Evolutionary conservation across 2,888 invertebrate species (phyloP).

Genomic region (Melanchra persicariae): DNA sequence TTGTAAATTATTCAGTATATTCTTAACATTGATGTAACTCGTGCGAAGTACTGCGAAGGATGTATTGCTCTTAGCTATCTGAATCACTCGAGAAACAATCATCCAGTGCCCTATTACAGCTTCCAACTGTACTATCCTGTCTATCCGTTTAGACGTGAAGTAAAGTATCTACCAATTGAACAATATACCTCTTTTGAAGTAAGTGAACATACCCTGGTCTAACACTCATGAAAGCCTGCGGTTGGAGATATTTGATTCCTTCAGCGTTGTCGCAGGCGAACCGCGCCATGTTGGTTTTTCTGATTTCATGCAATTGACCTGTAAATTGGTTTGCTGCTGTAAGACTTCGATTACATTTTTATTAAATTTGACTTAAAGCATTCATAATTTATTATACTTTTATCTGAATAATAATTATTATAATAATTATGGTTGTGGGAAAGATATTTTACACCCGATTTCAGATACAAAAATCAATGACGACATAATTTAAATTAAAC

Average conservation of each 20-base stretch:
- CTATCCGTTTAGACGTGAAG: not conserved
- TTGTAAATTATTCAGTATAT: too few relatives aligned
- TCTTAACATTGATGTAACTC: not conserved
- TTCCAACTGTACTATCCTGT: too few relatives aligned
- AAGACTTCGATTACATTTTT: not conserved
- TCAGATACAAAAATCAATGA: too few relatives aligned
- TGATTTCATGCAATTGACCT: constrained; percentile 81
- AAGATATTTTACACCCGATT: too few relatives aligned
- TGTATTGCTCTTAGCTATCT: not conserved
- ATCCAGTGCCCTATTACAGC: not conserved
- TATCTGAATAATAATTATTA: too few relatives aligned
- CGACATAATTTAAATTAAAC: too few relatives aligned
- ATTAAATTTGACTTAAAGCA: not conserved
- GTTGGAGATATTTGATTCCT: constrained; percentile 82
- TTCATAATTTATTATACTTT: too few relatives aligned
- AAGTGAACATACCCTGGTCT: constrained; percentile 55
- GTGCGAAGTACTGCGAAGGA: not conserved
- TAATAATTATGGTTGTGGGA: too few relatives aligned
- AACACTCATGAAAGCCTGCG: constrained; percentile 77
- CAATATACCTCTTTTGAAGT: not conserved
- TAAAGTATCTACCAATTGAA: not conserved
- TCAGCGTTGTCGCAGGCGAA: constrained; percentile 82
- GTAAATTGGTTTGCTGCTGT: constrained; percentile 27
- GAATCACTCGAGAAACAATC: not conserved
- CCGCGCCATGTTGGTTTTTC: constrained; percentile 82